Evolutionary conservation across 2,888 invertebrate species (phyloP).

Genomic region (Helleia helle): DNA sequence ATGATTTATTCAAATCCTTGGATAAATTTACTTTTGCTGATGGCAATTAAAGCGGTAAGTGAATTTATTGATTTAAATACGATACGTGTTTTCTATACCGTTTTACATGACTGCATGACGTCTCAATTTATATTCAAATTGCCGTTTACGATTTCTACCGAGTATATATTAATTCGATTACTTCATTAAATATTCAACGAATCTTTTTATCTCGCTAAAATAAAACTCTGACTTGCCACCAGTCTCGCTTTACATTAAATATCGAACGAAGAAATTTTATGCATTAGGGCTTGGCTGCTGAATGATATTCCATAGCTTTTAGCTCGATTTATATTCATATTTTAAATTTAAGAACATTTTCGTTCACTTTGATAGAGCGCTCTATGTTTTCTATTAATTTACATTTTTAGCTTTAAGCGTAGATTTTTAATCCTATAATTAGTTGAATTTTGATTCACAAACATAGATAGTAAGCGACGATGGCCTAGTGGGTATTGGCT

Average conservation of each 20-base stretch:
- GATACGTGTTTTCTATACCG: constrained; percentile 1
- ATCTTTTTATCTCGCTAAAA: constrained; percentile 12
- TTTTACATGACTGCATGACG: constrained; percentile 15
- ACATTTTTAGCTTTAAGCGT: no score
- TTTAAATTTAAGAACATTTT: background rate
- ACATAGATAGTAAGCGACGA: no score
- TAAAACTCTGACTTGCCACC: background rate
- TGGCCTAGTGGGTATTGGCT: no score
- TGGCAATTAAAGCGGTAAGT: constrained; percentile 71
- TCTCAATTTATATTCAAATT: constrained; percentile 21
- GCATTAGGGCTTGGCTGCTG: background rate
- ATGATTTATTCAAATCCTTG: constrained; percentile 72
- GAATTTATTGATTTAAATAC: constrained; percentile 16
- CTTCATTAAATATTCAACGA: constrained; percentile 19
- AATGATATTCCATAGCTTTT: constrained; percentile 2
- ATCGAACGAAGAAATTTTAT: background rate
- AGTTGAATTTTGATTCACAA: no score
- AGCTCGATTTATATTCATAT: background rate
- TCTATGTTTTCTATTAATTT: no score
- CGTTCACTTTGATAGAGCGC: background rate
- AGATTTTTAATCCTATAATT: no score
- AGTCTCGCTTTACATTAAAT: background rate
- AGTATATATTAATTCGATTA: constrained; percentile 18
- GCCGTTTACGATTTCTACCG: constrained; percentile 9
- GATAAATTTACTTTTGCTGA: constrained; percentile 66